A percentile compares a stretch with the other conserved stretches of the same genome.
Conservation (phyloP, 2,113 vertebrate genomes). For the Ochotona curzoniae region DNA sequence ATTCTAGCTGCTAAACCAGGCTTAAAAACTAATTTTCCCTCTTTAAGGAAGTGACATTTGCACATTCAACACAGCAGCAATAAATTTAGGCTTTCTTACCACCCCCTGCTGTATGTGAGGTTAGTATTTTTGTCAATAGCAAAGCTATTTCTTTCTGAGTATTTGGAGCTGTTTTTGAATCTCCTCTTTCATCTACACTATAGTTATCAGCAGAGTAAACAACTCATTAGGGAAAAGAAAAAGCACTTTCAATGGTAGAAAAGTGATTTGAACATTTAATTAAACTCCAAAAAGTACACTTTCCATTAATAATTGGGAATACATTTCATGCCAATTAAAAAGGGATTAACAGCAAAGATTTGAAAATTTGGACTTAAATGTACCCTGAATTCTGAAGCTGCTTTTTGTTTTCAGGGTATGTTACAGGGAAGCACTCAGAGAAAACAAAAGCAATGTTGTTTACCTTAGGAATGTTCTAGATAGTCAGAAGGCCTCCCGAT, state of each 20-base stretch:
- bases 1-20: slow-evolving; percentile 78
- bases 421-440: background rate
- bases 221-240: slow-evolving; percentile 61
- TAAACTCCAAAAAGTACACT: slow-evolving; percentile 67
- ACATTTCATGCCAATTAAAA: slow-evolving; percentile 72
- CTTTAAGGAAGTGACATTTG: slow-evolving; percentile 81
- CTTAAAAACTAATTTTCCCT: slow-evolving; percentile 82
- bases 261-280: slow-evolving; percentile 74
- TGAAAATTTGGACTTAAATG: slow-evolving; percentile 57
- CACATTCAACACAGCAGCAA: slow-evolving; percentile 68
- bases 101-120: slow-evolving; percentile 56
- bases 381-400: slow-evolving; percentile 41
- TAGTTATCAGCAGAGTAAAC: slow-evolving; percentile 62
- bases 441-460: background rate
- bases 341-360: slow-evolving; percentile 69
- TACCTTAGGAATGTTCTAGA: background rate
- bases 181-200: background rate
- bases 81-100: slow-evolving; percentile 78
- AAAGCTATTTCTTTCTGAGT: slow-evolving; percentile 64
- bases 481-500: background rate
- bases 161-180: slow-evolving; percentile 55
- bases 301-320: slow-evolving; percentile 70
- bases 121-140: slow-evolving; percentile 80
- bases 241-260: slow-evolving; percentile 57
- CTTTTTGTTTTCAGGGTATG: slow-evolving; percentile 22